Conservation (phyloP, 1,140 invertebrate species). For the Drosophila virilis region DNA sequence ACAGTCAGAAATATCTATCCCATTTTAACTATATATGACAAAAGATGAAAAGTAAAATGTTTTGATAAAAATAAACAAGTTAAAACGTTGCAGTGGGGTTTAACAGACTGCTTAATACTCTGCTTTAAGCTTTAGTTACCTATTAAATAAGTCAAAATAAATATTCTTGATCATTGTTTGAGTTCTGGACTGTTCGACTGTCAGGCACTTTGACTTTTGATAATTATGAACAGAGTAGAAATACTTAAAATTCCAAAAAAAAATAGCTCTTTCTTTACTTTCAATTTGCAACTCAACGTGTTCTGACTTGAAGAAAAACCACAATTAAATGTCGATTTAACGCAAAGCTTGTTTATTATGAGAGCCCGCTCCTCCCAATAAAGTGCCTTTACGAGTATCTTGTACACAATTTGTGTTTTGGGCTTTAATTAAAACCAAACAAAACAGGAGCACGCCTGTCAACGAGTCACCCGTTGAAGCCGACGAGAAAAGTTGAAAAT, state of each 20-base stretch:
- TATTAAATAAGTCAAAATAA: too few relatives aligned
- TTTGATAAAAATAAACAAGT: too few relatives aligned
- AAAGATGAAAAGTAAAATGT: too few relatives aligned
- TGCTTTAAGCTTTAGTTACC: too few relatives aligned
- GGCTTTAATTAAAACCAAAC: slow-evolving; percentile 81
- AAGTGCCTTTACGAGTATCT: slow-evolving; percentile 1
- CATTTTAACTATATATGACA: too few relatives aligned
- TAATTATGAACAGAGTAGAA: too few relatives aligned
- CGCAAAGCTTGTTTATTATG: slow-evolving; percentile 16
- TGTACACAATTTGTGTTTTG: slow-evolving; percentile 54
- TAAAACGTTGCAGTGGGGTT: too few relatives aligned
- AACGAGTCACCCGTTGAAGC: slow-evolving; percentile 55
- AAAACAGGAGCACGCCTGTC: slow-evolving; percentile 68
- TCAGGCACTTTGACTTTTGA: too few relatives aligned
- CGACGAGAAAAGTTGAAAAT: slow-evolving; percentile 71
- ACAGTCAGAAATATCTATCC: too few relatives aligned
- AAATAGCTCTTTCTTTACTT: background rate
- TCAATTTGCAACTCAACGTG: background rate
- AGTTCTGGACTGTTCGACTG: too few relatives aligned
- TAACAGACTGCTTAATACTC: too few relatives aligned
- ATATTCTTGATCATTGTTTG: too few relatives aligned
- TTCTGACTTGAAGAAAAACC: slow-evolving; percentile 1
- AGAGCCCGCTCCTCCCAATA: background rate
- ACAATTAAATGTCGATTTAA: slow-evolving; percentile 32
- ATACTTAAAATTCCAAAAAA: background rate